Evolutionary conservation across 2,888 invertebrate genomes (phyloP).

Genomic region (Chrysolina haemoptera): DNA sequence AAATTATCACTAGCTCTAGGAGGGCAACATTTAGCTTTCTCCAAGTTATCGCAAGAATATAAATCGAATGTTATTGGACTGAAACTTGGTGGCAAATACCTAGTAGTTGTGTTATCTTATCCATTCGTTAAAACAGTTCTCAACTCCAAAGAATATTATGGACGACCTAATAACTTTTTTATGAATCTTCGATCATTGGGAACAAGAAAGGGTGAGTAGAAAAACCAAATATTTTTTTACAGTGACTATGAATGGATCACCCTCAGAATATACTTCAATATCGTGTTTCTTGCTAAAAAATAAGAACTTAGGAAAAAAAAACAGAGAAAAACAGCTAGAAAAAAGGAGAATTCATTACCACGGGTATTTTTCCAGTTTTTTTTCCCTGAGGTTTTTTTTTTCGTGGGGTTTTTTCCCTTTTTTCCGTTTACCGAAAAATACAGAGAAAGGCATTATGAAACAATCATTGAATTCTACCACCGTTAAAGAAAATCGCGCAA

Average conservation of each 20-base stretch:
- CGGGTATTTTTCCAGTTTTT: too few relatives aligned
- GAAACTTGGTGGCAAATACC: conserved; percentile 72
- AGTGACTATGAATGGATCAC: neutral
- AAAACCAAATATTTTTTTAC: neutral
- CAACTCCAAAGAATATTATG: conserved; percentile 75
- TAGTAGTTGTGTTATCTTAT: conserved; percentile 73
- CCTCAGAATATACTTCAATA: too few relatives aligned
- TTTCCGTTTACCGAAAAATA: too few relatives aligned
- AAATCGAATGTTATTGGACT: conserved; percentile 73
- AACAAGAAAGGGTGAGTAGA: conserved; percentile 70
- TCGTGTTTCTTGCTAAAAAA: too few relatives aligned
- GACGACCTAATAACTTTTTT: conserved; percentile 79
- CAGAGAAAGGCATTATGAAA: too few relatives aligned
- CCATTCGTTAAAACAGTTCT: conserved; percentile 72
- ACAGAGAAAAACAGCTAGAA: too few relatives aligned
- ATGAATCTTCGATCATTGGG: conserved; percentile 78
- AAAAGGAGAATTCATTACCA: too few relatives aligned
- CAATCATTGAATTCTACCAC: too few relatives aligned
- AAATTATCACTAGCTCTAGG: conserved; percentile 65
- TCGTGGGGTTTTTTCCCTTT: too few relatives aligned
- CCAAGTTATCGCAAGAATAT: conserved; percentile 69
- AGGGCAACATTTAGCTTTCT: conserved; percentile 72
- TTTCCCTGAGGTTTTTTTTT: too few relatives aligned
- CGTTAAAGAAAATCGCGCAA: too few relatives aligned
- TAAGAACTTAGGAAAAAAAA: too few relatives aligned